phyloP scores from a whole-genome alignment of 2,113 vertebrate genomes.

The Amia ocellicauda region DNA sequence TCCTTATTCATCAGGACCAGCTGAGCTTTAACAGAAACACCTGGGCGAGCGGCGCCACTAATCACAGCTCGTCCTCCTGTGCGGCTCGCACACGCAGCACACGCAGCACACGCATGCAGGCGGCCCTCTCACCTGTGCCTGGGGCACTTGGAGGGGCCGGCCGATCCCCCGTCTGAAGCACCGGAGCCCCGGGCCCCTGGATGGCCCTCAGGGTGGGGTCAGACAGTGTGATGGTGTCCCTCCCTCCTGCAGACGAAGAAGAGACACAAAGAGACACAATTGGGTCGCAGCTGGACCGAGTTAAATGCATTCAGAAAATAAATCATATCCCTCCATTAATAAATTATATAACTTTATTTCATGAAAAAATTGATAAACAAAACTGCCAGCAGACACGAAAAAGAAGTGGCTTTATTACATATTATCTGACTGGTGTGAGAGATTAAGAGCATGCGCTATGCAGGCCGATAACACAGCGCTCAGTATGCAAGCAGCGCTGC shows the following conservation, averaged over 20 bases:
- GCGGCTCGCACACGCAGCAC: constrained; percentile 31
- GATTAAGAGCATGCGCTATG: too few species aligned
- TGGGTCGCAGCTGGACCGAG: too few species aligned
- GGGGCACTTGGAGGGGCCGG: constrained; percentile 42
- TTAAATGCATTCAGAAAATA: too few species aligned
- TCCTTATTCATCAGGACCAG: constrained; percentile 48
- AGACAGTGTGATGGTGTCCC: constrained; percentile 68
- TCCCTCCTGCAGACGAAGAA: constrained; percentile 66
- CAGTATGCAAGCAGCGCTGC: constrained; percentile 35
- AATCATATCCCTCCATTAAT: too few species aligned
- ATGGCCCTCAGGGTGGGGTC: constrained; percentile 53
- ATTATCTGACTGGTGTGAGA: too few species aligned
- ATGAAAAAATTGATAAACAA: too few species aligned
- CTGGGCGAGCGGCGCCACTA: constrained; percentile 42
- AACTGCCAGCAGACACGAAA: too few species aligned
- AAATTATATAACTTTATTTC: too few species aligned
- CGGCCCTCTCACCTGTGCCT: constrained; percentile 60
- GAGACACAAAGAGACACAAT: neutral
- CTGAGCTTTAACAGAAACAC: constrained; percentile 41
- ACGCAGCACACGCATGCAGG: too few species aligned
- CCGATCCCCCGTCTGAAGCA: constrained; percentile 47
- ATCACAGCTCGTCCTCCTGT: constrained; percentile 48
- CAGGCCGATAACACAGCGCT: constrained; percentile 2
- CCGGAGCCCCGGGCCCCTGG: constrained; percentile 60
- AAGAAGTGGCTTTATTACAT: too few species aligned